Evolutionary conservation across 2,113 vertebrate genomes (phyloP).

Genomic region (Thinocorus orbignyianus): DNA sequence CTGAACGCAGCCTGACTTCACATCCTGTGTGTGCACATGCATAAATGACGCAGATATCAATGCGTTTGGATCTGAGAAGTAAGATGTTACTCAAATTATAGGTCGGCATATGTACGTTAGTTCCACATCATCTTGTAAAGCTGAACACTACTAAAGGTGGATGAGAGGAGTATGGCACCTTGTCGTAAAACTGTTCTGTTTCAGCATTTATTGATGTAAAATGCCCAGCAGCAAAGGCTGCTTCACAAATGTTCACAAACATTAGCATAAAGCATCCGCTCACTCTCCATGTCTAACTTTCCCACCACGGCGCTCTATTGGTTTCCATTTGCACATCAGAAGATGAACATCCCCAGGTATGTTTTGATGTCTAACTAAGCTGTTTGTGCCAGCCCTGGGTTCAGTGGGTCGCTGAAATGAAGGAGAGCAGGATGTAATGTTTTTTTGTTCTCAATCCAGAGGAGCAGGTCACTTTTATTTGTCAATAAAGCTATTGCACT

Average conservation of each 20-base stretch:
- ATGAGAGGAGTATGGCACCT: neutral
- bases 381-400: neutral
- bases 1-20: neutral
- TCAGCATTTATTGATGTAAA: neutral
- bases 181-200: neutral
- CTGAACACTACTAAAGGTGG: neutral
- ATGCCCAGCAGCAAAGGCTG: neutral
- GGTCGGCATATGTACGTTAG: neutral
- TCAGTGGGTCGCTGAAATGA: neutral
- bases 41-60: neutral
- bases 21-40: neutral
- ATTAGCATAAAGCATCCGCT: neutral
- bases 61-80: neutral
- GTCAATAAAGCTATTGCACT: neutral
- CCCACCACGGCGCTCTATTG: neutral
- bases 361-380: neutral
- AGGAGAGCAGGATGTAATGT: neutral
- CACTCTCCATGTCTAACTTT: neutral
- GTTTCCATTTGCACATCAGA: neutral
- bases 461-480: constrained; percentile 1
- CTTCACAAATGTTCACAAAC: neutral
- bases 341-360: neutral
- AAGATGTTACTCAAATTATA: neutral
- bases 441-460: neutral
- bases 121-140: neutral